A percentile compares a stretch with the other conserved stretches of the same genome.
These are phyloP conservation scores for Halichondria panicea DNA, from an alignment of 37 sponge, comb jelly and placozoan genomes.

Conservation along the genomic window DNA sequence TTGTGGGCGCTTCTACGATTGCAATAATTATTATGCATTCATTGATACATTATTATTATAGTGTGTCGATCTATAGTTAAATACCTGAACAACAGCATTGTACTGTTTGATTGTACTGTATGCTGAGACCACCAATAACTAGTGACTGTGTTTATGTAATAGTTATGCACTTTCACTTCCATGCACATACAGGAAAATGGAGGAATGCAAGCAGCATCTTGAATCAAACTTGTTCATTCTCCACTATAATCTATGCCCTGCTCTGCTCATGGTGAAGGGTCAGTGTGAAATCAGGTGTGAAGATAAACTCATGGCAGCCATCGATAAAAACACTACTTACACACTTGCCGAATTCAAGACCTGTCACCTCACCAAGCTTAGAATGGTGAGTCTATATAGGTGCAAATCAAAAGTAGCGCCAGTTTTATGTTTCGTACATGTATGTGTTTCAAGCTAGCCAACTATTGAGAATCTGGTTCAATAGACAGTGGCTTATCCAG, in stretches of 20 bases:
- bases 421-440: too few relatives aligned
- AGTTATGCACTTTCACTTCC: neutral
- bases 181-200: conserved; percentile 54
- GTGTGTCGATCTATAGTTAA: too few relatives aligned
- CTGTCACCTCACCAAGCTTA: conserved; percentile 78
- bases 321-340: conserved; percentile 82
- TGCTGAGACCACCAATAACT: too few relatives aligned
- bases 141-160: too few relatives aligned
- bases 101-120: too few relatives aligned
- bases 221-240: conserved; percentile 85
- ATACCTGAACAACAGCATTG: too few relatives aligned
- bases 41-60: too few relatives aligned
- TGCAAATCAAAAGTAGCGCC: neutral
- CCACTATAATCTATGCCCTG: conserved; percentile 73
- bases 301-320: conserved; percentile 61
- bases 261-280: conserved; percentile 65
- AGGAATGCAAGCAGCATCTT: conserved; percentile 60
- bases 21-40: too few relatives aligned
- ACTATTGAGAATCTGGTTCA: too few relatives aligned
- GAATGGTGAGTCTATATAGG: conserved; percentile 59
- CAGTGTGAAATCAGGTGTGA: conserved; percentile 63
- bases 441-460: too few relatives aligned
- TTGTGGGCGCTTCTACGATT: too few relatives aligned
- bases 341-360: conserved; percentile 87
- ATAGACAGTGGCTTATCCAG: too few relatives aligned